These are phyloP conservation scores for Dendrocincla fuliginosa DNA, from an alignment of 2,797 vertebrate species.

Conservation along the genomic window DNA sequence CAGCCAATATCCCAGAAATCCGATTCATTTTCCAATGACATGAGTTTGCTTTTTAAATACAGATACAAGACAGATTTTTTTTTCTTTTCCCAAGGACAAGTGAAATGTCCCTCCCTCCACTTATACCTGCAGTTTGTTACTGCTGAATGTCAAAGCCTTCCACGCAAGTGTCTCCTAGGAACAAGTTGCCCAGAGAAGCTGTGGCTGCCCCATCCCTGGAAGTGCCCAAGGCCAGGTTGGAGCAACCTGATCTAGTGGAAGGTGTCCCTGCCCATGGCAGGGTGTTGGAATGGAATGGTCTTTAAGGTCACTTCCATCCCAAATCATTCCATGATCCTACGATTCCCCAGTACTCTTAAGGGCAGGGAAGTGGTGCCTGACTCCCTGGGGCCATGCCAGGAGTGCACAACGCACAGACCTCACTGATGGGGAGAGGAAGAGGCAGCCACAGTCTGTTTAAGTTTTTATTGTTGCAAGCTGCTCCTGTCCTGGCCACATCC, in stretches of 20 bases:
- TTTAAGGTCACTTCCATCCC: neutral
- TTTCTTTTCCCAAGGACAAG: neutral
- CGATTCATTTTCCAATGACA: neutral
- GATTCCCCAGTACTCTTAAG: neutral
- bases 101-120: neutral
- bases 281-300: no score
- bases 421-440: neutral
- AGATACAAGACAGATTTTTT: neutral
- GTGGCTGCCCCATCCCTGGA: neutral
- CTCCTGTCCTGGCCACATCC: slow-evolving; percentile 41
- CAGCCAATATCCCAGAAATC: neutral
- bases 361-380: neutral
- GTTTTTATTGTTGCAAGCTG: neutral
- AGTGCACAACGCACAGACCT: neutral
- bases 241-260: neutral
- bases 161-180: fast-evolving
- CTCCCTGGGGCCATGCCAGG: neutral
- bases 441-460: neutral
- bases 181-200: neutral
- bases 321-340: neutral
- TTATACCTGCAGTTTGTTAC: neutral
- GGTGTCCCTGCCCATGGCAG: neutral
- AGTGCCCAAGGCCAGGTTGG: neutral
- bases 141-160: neutral
- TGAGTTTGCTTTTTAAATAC: neutral